Conservation (phyloP, 2,888 invertebrate genomes). For the Scaptomyza caliginosa region DNA sequence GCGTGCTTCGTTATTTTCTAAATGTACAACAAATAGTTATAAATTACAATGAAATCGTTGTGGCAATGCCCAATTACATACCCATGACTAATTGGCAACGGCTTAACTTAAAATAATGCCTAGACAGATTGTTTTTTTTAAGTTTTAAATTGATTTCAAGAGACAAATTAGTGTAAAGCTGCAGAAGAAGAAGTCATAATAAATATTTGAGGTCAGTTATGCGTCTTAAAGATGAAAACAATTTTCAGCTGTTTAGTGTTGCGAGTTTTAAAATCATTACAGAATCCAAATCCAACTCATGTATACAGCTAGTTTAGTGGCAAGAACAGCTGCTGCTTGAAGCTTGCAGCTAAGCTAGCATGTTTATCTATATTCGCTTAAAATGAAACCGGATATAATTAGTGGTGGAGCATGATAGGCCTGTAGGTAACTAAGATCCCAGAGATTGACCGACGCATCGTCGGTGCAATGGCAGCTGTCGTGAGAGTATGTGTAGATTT, state of each 20-base stretch:
- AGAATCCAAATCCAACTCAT: too few species aligned
- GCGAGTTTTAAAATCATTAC: neutral
- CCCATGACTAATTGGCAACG: constrained; percentile 11
- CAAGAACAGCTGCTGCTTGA: neutral
- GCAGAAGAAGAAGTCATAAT: too few species aligned
- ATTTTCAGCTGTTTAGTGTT: neutral
- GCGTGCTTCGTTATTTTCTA: constrained; percentile 48
- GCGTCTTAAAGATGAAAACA: neutral
- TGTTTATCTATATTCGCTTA: neutral
- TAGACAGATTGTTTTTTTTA: neutral
- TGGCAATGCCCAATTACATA: constrained; percentile 40
- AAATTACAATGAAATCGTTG: constrained; percentile 39
- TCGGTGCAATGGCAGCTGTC: constrained; percentile 40
- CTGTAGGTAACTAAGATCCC: constrained; percentile 35
- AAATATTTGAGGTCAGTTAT: too few species aligned
- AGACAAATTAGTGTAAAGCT: too few species aligned
- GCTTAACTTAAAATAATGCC: neutral
- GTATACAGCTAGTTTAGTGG: neutral
- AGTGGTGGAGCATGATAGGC: constrained; percentile 4
- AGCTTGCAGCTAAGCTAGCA: neutral
- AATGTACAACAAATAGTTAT: constrained; percentile 44
- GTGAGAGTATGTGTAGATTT: constrained; percentile 39
- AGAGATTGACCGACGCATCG: constrained; percentile 34
- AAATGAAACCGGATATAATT: constrained; percentile 3
- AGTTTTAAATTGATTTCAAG: neutral